Base-by-base conservation (phyloP, 2,888 invertebrate genomes). In the Cheilosia vulpina region DNA sequence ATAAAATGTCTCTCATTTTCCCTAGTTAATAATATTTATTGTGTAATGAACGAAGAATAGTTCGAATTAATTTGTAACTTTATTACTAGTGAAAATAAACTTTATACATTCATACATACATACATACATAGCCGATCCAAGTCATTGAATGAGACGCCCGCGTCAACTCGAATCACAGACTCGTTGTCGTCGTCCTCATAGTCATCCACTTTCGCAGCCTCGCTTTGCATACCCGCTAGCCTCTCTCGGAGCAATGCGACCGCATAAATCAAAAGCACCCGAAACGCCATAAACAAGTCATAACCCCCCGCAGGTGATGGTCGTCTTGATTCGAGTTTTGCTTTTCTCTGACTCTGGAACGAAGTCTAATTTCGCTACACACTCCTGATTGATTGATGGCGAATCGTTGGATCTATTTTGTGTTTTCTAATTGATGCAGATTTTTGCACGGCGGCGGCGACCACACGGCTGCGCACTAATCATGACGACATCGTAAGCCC, bases 281-380 rank as follows among this genome's bases (percentile, higher is more conserved):
- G 68, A 84, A 80, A 65, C 41, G 58, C 75, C 75, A 84, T 84
- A 84, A 84, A 84, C 80, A 84, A 84, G 75, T 84, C 84, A 80
- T 80, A 76, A 47, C 53, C 68, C 65, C 72, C 52, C 13, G n/a
- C 71, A 38, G 53, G 60, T 41, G n/a, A 47, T 45, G 41, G 81
- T 45, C 69, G 81, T 45, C 69, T 50, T 34, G 17, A 50, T 62
- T 47, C 19, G 53, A 57, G 75, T 63, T 47, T 69, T 47, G 65
- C 77, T 77, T 83, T 72, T 66, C 69, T 58, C 75, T 63, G n/a
- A 41, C 24, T 62, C 58, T 52, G 38, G 50, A 50, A 6, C 57
- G 15, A 69, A 72, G 53, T 60, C 77, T 38, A 50, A 62, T 72
- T 57, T 68, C 78, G 62, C 27, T 57, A 52, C 76, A 69, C 13